Evolutionary conservation across 2,797 vertebrate species (phyloP).

Genomic region (Sphenodon punctatus): DNA sequence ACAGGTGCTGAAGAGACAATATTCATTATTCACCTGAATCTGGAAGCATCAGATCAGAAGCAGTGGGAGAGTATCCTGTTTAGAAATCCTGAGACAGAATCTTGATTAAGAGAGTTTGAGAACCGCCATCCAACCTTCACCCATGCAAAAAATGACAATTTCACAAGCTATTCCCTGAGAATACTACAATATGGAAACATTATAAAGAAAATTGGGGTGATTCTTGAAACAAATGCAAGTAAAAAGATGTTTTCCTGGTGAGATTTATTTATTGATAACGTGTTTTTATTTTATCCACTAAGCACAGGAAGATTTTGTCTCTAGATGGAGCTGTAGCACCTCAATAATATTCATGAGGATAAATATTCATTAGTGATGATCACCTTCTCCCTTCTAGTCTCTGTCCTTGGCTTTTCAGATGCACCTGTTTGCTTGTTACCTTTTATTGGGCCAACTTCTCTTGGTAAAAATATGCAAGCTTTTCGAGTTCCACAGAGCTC

Average conservation of each 20-base stretch:
- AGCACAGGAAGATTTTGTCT: not conserved
- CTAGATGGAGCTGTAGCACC: slow-evolving; percentile 7
- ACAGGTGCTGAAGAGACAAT: no score
- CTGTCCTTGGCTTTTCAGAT: not conserved
- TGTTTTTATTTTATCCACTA: not conserved
- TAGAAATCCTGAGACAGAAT: no score
- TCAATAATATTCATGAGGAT: slow-evolving; percentile 9
- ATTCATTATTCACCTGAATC: no score
- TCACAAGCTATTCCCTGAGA: not conserved
- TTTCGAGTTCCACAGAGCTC: no score
- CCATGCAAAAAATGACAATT: no score
- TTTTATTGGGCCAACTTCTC: no score
- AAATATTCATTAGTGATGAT: slow-evolving; percentile 3
- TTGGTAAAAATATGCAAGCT: no score
- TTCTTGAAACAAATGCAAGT: not conserved
- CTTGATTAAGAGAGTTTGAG: no score
- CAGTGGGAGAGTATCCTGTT: no score
- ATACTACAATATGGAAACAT: not conserved
- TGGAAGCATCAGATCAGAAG: no score
- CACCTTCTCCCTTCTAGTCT: not conserved
- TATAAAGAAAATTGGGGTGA: not conserved
- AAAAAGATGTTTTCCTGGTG: no score
- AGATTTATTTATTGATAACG: not conserved
- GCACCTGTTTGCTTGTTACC: not conserved
- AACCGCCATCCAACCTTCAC: no score